Base-by-base conservation (phyloP, 2,888 invertebrate genomes). In the Reticulitermes lucifugus region DNA sequence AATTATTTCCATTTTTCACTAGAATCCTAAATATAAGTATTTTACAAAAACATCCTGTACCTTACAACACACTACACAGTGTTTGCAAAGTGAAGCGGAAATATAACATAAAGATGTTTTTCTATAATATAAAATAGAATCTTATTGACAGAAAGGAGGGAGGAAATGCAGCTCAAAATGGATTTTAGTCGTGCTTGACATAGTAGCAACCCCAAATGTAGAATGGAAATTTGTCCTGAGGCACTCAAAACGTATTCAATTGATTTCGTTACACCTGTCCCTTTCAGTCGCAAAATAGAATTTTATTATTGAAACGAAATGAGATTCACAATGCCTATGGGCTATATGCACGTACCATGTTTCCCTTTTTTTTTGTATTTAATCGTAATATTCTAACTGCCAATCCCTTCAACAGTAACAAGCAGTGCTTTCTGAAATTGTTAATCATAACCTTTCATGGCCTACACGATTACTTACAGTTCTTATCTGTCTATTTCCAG, bases 231-330 rank as follows among this genome's bases (percentile, higher is more conserved):
- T 73, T 73, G 18, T 41, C 73, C 73, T 41, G 22, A 1, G 73
- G 73, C 73, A 41, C 41, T 73, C 35, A 73, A 73, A 73, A 73
- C 41, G 41, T 73, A 73, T 73, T 73, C 73, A 73, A 73, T 73
- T 73, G 73, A 73, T 73, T 73, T 41, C 41, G 73, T 73, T 73
- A 73, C 25, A 41, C 73, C 18, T 73, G 35, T 41, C 29, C 73
- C 73, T 73, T 73, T 73, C 29, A 73, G 41, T 41, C 35, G 18
- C 21, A 73, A 73, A 73, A 41, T 41, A 21, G 73, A 21, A 41
- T 73, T 73, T 73, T 73, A 41, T 29, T 73, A 35, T 41, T 41
- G 73, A 41, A 73, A 29, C 73, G 29, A 65, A 73, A 21, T 73
- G 73, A 18, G 41, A 35, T 73, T 73, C 73, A 29, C 73, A 41